A percentile compares a stretch with the other conserved stretches of the same genome.
Evolutionary conservation across 2,888 invertebrate species (phyloP).

Genomic region (Pharmacophagus antenor): DNA sequence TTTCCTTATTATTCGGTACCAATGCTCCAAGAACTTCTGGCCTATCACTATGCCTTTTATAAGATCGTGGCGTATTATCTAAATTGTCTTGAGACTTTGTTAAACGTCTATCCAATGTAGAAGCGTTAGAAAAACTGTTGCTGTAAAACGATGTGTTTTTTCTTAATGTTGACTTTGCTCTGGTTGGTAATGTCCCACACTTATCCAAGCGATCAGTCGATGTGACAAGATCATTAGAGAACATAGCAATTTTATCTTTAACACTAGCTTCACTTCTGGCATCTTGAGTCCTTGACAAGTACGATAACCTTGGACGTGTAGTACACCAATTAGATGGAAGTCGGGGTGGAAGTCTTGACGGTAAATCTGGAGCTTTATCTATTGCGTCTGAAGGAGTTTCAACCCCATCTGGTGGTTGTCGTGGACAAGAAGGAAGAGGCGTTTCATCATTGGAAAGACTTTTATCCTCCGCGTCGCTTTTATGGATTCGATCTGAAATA

Average conservation of each 20-base stretch:
- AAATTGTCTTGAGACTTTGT: conserved; percentile 77
- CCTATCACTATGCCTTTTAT: conserved; percentile 62
- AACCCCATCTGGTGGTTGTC: conserved; percentile 91
- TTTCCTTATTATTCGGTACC: conserved; percentile 53
- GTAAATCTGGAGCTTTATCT: conserved; percentile 75
- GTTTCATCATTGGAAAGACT: conserved; percentile 75
- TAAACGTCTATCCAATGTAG: conserved; percentile 67
- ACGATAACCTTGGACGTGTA: conserved; percentile 61
- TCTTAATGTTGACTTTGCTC: conserved; percentile 52
- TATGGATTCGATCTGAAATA: conserved; percentile 69
- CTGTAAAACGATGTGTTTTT: conserved; percentile 55
- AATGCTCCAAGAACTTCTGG: conserved; percentile 79
- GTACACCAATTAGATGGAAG: conserved; percentile 55
- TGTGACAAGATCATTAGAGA: conserved; percentile 81
- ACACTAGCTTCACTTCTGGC: conserved; percentile 90
- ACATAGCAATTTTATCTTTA: conserved; percentile 93
- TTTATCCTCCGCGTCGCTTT: conserved; percentile 74
- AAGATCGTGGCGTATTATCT: conserved; percentile 71
- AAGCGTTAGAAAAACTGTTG: conserved; percentile 58
- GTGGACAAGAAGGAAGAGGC: conserved; percentile 81
- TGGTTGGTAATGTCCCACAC: conserved; percentile 64
- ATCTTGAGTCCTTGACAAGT: conserved; percentile 84
- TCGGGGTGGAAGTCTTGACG: conserved; percentile 62
- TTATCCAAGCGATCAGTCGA: conserved; percentile 68
- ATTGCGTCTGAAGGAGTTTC: conserved; percentile 87